Base-by-base conservation (phyloP, 2,888 invertebrate genomes). In the Phaedon cochleariae region DNA sequence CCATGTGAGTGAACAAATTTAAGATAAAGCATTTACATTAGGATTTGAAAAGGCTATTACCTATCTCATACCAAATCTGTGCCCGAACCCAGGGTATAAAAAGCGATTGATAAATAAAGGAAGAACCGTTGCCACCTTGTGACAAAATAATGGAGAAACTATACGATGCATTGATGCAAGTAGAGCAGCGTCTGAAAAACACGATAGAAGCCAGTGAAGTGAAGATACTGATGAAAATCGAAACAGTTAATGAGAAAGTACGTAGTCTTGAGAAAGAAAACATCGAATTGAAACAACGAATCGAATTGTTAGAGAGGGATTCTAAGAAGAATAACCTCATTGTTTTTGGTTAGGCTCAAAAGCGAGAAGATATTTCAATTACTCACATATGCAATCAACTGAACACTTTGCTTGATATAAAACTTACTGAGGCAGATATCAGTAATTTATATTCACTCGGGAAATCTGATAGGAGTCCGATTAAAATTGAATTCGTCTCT, bases 261-360 rank as follows among this genome's bases (percentile, higher is more conserved):
- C 26, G 6, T 26, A 29, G 31, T 1, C 15, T 53, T 18, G 29
- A 53, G 15, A 29, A 3, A 22, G 53, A 53, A 53, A 53, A 53
- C 17, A n/a, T n/a, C 26, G 29, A 53, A 7, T 22, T 46, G 6
- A 46, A 46, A 9, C 46, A 26, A 29, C 31, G 34, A 31, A 53
- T 31, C 12, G 31, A 53, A 31, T 17, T 53, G 5, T 22, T 53
- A 15, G 53, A 53, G 9, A 53, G 31, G 18, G 34, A 53, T 15
- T 31, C 29, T 17, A 53, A 34, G 26, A 31, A 53, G 31, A 53
- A 53, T n/a, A 53, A 53, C 31, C 29, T 53, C 12, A 26, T 53
- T 7, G 31, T 53, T 29, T 31, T 31, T 31, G 31, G 10, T 6
- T 18, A 31, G 26, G 3, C 17, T 18, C 29, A 53, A 15, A 6